A percentile compares a stretch with the other conserved stretches of the same genome.
Conservation (phyloP, 2,113 vertebrate genomes). For the Globicephala melas region DNA sequence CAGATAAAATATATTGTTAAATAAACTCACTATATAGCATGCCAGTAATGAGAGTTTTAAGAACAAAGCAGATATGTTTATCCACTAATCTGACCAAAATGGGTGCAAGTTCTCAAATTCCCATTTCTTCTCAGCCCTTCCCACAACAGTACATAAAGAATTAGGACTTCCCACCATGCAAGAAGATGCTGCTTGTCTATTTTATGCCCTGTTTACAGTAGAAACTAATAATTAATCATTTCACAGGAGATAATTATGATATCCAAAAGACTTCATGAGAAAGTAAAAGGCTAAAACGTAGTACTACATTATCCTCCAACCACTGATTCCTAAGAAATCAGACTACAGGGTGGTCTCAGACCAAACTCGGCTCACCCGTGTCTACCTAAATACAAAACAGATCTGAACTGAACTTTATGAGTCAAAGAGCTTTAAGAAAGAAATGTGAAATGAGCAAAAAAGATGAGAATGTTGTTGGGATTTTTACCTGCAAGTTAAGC, state of each 20-base stretch:
- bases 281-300: conserved; percentile 35
- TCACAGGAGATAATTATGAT: conserved; percentile 25
- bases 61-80: conserved; percentile 13
- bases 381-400: conserved; percentile 16
- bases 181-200: neutral
- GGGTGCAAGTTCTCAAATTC: neutral
- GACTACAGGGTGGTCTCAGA: neutral
- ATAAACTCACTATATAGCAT: conserved; percentile 15
- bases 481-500: conserved; percentile 24
- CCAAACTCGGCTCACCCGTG: neutral
- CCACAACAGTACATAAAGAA: neutral
- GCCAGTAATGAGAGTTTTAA: conserved; percentile 30
- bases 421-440: neutral
- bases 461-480: conserved; percentile 11
- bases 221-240: conserved; percentile 18
- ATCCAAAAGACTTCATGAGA: conserved; percentile 36
- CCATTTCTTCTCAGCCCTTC: conserved; percentile 7
- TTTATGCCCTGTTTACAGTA: neutral
- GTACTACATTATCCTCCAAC: neutral
- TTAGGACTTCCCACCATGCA: neutral
- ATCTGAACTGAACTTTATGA: conserved; percentile 30
- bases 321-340: conserved; percentile 3
- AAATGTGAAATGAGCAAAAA: conserved; percentile 42
- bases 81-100: conserved; percentile 15
- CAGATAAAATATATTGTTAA: neutral